Conservation (phyloP, 2,113 vertebrate genomes). For the Aphelocoma coerulescens region DNA sequence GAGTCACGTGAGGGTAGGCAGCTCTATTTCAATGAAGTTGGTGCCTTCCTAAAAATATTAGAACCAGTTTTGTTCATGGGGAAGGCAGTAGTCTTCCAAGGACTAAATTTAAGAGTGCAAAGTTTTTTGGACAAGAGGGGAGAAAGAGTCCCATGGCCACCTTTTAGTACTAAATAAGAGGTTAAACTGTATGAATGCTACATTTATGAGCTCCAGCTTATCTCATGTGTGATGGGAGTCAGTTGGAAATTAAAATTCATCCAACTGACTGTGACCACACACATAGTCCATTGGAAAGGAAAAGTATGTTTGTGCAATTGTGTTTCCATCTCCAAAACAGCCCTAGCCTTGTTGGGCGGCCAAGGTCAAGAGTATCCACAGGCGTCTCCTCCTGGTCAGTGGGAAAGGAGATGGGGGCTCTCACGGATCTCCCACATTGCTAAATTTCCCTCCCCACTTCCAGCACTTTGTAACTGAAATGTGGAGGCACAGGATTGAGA, state of each 20-base stretch:
- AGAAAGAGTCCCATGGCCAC: not conserved
- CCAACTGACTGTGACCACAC: constrained; percentile 46
- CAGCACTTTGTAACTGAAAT: not conserved
- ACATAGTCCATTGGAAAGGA: constrained; percentile 37
- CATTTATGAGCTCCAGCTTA: constrained; percentile 30
- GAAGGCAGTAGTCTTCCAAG: not conserved
- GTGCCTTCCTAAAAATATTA: not conserved
- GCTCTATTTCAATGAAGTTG: not conserved
- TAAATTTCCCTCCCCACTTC: not conserved
- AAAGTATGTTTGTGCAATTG: constrained; percentile 55
- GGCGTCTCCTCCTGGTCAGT: not conserved
- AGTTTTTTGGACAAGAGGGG: not conserved
- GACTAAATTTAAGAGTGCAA: not conserved
- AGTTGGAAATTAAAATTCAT: constrained; percentile 51
- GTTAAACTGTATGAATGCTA: not conserved
- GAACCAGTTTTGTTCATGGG: not conserved
- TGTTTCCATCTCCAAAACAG: constrained; percentile 37
- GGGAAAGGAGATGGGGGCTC: not conserved
- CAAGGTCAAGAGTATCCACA: constrained; percentile 6
- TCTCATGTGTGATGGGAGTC: constrained; percentile 13
- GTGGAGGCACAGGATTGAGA: not conserved
- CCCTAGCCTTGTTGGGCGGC: not conserved
- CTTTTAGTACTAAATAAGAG: not conserved
- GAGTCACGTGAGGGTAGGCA: not conserved
- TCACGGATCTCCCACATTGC: not conserved